Evolutionary conservation across 2,888 invertebrate genomes (phyloP).

Genomic region (Trachelus tabidus): DNA sequence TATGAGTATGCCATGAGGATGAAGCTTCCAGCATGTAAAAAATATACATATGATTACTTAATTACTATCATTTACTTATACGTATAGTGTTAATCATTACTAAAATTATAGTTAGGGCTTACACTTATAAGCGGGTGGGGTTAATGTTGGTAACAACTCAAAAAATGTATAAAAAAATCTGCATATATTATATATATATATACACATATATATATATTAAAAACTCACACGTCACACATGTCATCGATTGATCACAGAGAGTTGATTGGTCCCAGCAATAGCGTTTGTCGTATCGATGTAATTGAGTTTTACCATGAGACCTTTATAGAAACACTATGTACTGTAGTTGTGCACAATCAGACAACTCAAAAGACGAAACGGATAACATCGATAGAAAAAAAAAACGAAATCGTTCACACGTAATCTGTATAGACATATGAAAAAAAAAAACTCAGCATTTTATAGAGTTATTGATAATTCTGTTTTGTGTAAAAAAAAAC

Average conservation of each 20-base stretch:
- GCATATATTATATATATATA: slow-evolving; percentile 13
- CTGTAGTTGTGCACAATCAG: slow-evolving; percentile 10
- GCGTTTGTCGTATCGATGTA: too few relatives aligned
- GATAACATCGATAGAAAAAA: background rate
- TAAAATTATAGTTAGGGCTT: slow-evolving; percentile 34
- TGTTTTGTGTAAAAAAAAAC: slow-evolving; percentile 11
- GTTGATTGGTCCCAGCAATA: too few relatives aligned
- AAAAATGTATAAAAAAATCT: slow-evolving; percentile 43
- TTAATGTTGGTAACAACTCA: slow-evolving; percentile 41
- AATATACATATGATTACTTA: slow-evolving; percentile 13
- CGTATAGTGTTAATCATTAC: slow-evolving; percentile 16
- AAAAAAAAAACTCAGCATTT: slow-evolving; percentile 5
- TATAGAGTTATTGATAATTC: slow-evolving; percentile 16
- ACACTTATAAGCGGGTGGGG: slow-evolving; percentile 38
- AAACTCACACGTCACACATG: background rate
- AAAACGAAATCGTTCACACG: background rate
- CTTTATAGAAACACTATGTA: background rate
- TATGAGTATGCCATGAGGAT: background rate
- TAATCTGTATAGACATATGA: slow-evolving; percentile 14
- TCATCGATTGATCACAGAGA: too few relatives aligned
- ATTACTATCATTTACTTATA: slow-evolving; percentile 6
- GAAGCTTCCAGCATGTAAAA: slow-evolving; percentile 13
- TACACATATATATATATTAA: background rate
- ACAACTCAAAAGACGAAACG: too few relatives aligned
- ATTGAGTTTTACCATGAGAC: background rate